phyloP scores from a whole-genome alignment of 1,140 invertebrate genomes.

The Sycophaga agraensis region DNA sequence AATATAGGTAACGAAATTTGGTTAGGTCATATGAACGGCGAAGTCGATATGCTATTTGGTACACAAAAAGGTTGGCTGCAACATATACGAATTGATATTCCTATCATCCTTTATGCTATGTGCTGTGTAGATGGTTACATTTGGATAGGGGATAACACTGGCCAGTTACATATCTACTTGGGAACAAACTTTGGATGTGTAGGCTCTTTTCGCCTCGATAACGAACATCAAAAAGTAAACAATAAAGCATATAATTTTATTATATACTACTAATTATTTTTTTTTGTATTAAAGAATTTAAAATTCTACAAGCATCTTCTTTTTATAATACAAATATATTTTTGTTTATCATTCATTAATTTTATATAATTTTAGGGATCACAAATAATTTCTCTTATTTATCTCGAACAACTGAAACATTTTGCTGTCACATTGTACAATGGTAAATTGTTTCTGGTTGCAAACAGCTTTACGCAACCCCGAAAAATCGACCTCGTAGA shows the following conservation, averaged over 20 bases:
- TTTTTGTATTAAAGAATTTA: not conserved
- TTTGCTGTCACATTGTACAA: conserved; percentile 74
- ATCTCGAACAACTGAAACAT: conserved; percentile 65
- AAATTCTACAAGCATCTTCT: too few relatives aligned
- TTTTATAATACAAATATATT: not conserved
- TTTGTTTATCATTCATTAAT: too few relatives aligned
- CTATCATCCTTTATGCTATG: conserved; percentile 65
- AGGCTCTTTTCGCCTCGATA: conserved; percentile 56
- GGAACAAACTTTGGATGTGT: conserved; percentile 56
- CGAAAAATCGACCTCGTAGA: conserved; percentile 47
- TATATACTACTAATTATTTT: not conserved
- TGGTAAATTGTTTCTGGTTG: conserved; percentile 72
- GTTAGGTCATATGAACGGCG: conserved; percentile 71
- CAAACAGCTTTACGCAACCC: conserved; percentile 50
- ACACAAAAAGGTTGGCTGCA: conserved; percentile 63
- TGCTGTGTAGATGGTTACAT: conserved; percentile 71
- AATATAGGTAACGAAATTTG: conserved; percentile 64
- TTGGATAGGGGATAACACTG: conserved; percentile 84
- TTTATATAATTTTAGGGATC: conserved; percentile 40
- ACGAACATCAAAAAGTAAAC: conserved; percentile 47
- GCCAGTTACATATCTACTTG: conserved; percentile 76
- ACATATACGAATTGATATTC: conserved; percentile 59
- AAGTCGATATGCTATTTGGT: conserved; percentile 67
- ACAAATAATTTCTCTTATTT: conserved; percentile 66
- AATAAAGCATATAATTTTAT: not conserved